Conservation (phyloP, 2,888 invertebrate species). For the Carabus problematicus region DNA sequence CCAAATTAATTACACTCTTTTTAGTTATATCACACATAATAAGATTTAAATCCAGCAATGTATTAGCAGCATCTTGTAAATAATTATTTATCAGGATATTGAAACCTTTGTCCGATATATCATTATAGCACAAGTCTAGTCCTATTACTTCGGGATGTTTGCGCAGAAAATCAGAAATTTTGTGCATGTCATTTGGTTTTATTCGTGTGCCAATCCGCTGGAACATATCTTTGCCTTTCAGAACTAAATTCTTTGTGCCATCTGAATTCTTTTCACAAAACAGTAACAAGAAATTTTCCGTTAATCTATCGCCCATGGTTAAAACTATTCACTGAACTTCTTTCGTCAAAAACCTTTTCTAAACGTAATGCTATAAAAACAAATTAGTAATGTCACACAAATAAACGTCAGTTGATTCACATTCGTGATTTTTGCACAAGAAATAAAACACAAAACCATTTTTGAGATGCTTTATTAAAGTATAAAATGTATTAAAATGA, state of each 20-base stretch:
- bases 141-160: slow-evolving; percentile 60
- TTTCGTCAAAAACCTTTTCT: not conserved
- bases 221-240: slow-evolving; percentile 63
- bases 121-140: slow-evolving; percentile 65
- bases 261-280: slow-evolving; percentile 64
- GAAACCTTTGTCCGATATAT: slow-evolving; percentile 64
- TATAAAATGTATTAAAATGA: slow-evolving; percentile 11
- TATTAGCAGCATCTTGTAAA: slow-evolving; percentile 60
- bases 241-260: slow-evolving; percentile 61
- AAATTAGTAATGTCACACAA: too few relatives aligned
- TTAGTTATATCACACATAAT: slow-evolving; percentile 65
- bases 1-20: slow-evolving; percentile 53
- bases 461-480: slow-evolving; percentile 9
- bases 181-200: slow-evolving; percentile 60
- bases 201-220: slow-evolving; percentile 60
- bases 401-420: too few relatives aligned
- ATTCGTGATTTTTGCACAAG: too few relatives aligned
- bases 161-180: slow-evolving; percentile 61
- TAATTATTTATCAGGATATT: slow-evolving; percentile 59
- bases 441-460: not conserved
- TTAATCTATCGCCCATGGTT: slow-evolving; percentile 47
- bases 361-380: not conserved
- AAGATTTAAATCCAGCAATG: slow-evolving; percentile 63
- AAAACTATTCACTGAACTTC: slow-evolving; percentile 16
- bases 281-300: slow-evolving; percentile 52